Conservation (phyloP, 2,797 vertebrate genomes). For the Falco biarmicus region DNA sequence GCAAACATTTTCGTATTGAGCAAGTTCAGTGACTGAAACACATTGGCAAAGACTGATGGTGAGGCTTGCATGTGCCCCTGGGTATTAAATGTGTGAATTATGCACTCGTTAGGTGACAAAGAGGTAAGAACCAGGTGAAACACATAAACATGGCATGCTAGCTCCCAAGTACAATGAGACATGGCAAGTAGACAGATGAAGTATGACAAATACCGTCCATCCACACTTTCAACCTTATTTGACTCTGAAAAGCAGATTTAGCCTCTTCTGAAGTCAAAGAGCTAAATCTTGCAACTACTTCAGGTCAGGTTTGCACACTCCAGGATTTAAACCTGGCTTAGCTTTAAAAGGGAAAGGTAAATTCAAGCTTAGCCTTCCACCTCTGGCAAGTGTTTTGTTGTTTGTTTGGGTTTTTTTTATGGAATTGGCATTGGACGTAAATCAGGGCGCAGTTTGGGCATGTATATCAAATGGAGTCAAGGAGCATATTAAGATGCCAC, state of each 20-base stretch:
- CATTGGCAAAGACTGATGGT: neutral
- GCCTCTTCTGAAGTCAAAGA: neutral
- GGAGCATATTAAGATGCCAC: neutral
- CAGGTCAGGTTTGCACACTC: neutral
- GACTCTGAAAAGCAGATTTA: neutral
- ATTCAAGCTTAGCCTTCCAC: neutral
- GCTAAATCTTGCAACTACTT: neutral
- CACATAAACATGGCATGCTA: neutral
- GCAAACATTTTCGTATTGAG: neutral
- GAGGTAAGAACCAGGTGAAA: neutral
- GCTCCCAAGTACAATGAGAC: neutral
- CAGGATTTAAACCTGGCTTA: neutral
- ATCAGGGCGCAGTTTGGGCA: neutral
- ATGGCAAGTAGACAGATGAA: neutral
- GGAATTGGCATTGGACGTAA: neutral
- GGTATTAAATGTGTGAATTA: neutral
- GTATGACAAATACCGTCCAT: neutral
- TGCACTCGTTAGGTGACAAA: neutral
- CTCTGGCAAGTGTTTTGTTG: neutral
- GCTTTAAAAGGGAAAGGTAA: neutral
- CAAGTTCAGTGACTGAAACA: neutral
- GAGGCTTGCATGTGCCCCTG: neutral
- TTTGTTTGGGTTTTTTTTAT: neutral
- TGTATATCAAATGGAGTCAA: neutral
- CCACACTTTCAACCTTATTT: neutral